Conservation (phyloP, 2,888 invertebrate species). For the Caenorhabditis becei region DNA sequence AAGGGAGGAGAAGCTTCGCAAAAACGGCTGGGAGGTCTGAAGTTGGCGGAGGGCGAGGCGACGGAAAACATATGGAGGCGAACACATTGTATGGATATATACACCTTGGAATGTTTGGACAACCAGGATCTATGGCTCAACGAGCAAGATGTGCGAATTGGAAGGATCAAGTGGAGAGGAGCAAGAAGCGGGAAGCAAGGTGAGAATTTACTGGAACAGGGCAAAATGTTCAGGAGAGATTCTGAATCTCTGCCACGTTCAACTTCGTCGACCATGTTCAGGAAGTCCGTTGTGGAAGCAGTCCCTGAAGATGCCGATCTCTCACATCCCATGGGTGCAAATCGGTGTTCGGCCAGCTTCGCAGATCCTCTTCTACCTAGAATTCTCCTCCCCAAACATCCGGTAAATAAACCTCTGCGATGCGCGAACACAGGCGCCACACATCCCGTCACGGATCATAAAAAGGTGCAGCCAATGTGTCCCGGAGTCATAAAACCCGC, state of each 20-base stretch:
- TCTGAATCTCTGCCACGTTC: no score
- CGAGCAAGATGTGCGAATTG: constrained; percentile 9
- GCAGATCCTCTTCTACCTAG: background rate
- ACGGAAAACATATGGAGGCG: constrained; percentile 38
- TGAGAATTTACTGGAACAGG: background rate
- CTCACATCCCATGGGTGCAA: no score
- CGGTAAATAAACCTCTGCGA: constrained; percentile 4
- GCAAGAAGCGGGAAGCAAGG: background rate
- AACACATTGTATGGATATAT: constrained; percentile 27
- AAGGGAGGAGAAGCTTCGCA: constrained; percentile 6
- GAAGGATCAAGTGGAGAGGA: background rate
- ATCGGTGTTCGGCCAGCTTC: no score
- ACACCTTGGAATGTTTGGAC: constrained; percentile 40
- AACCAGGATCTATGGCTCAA: constrained; percentile 18
- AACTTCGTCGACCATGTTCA: no score
- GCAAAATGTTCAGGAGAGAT: no score
- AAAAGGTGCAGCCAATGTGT: constrained; percentile 45
- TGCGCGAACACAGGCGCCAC: constrained; percentile 32
- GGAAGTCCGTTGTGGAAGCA: no score
- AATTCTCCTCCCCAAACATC: background rate
- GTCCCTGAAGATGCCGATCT: no score
- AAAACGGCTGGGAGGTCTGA: constrained; percentile 29
- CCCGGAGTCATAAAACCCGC: constrained; percentile 47
- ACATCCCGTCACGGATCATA: constrained; percentile 34
- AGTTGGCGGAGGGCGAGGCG: constrained; percentile 9